Evolutionary conservation across 2,888 invertebrate species (phyloP).

Genomic region (Eledone cirrhosa): DNA sequence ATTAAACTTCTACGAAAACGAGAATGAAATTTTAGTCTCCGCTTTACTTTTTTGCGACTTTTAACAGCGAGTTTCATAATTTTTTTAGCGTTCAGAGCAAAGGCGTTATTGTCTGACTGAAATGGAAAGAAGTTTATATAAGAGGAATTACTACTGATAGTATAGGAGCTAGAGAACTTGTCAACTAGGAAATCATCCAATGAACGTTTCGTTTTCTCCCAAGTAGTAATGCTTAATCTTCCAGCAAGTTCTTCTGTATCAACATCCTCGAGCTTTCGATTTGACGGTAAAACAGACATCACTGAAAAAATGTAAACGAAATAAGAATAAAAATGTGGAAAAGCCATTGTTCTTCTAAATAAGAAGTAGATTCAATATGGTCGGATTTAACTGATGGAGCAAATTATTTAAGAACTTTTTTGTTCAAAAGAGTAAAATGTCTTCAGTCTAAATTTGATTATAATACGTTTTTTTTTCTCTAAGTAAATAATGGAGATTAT

Average conservation of each 20-base stretch:
- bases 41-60: not conserved
- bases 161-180: not conserved
- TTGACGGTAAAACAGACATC: not conserved
- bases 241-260: not conserved
- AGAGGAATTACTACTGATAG: not conserved
- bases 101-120: not conserved
- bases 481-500: no score
- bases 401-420: no score
- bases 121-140: not conserved
- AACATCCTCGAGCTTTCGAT: not conserved
- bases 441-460: no score
- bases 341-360: no score
- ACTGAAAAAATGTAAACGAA: not conserved
- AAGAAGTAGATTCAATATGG: no score
- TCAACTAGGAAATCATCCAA: not conserved
- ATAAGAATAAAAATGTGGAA: no score
- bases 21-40: not conserved
- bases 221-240: conserved; percentile 5
- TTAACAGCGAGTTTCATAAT: not conserved
- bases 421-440: no score
- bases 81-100: not conserved
- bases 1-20: conserved; percentile 10
- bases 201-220: conserved; percentile 8
- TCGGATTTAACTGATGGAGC: no score
- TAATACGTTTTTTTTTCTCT: no score